These are phyloP conservation scores for Parauchenoglanis punctatus DNA, from an alignment of 2,797 vertebrate genomes.

Conservation along the genomic window DNA sequence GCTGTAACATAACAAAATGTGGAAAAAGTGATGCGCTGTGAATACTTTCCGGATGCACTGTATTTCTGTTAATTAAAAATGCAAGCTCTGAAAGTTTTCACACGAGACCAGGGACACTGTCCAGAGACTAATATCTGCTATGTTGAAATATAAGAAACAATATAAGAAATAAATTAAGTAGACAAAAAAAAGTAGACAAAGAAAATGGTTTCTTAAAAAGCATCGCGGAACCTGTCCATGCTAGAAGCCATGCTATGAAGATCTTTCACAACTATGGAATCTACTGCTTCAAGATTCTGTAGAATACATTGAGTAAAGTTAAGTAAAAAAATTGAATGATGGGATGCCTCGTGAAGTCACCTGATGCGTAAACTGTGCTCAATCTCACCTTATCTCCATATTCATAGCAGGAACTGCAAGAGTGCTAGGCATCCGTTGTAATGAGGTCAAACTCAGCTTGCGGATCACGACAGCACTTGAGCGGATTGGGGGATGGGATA, in stretches of 20 bases:
- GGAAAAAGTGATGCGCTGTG: no score
- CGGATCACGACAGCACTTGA: constrained; percentile 17
- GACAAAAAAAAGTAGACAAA: no score
- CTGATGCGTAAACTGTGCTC: not conserved
- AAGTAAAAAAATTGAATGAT: not conserved
- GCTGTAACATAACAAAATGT: no score
- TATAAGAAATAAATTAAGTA: no score
- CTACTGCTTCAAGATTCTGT: not conserved
- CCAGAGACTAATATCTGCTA: no score
- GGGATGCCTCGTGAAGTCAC: not conserved
- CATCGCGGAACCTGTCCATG: no score
- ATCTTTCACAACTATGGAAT: not conserved
- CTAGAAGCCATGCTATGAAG: not conserved
- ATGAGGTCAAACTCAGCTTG: constrained; percentile 28
- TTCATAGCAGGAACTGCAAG: constrained; percentile 6
- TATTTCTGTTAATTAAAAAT: not conserved
- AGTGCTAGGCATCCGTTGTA: constrained; percentile 3
- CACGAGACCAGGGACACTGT: no score
- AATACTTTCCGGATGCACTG: no score
- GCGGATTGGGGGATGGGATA: constrained; percentile 20
- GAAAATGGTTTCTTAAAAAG: no score
- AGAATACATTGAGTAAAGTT: not conserved
- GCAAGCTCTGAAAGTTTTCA: not conserved
- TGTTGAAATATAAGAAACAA: no score
- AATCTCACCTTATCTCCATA: not conserved